phyloP scores from a whole-genome alignment of 1,140 invertebrate species.

The Mamestra configurata region DNA sequence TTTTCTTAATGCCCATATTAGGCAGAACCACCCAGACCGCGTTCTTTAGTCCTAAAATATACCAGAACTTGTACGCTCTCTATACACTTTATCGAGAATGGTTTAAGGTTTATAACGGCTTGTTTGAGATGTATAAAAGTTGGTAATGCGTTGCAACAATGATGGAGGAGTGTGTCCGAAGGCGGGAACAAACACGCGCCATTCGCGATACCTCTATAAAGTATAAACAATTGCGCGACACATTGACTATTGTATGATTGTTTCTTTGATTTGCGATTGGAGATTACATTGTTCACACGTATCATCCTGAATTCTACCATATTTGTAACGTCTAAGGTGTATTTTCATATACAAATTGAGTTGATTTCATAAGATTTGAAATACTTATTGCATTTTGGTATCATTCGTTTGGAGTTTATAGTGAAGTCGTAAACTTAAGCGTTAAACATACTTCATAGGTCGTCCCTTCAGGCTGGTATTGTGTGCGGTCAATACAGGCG shows the following conservation, averaged over 20 bases:
- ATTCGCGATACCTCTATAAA: conserved; percentile 19
- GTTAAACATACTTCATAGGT: conserved; percentile 26
- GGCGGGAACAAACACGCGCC: conserved; percentile 55
- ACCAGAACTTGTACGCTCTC: background rate
- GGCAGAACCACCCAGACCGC: conserved; percentile 7
- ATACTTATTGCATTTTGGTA: background rate
- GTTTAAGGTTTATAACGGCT: background rate
- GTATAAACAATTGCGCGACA: conserved; percentile 59
- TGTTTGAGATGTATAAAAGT: background rate
- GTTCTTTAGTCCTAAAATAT: background rate
- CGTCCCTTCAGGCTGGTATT: conserved; percentile 2
- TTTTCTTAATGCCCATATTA: conserved; percentile 28
- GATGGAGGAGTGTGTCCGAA: conserved; percentile 63
- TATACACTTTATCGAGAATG: background rate
- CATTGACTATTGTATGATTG: conserved; percentile 58
- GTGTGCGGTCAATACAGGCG: background rate
- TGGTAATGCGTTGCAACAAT: conserved; percentile 54
- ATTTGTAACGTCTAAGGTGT: background rate
- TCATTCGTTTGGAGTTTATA: conserved; percentile 9
- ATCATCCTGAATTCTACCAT: background rate
- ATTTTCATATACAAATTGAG: background rate
- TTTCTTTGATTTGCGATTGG: conserved; percentile 55
- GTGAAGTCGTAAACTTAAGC: conserved; percentile 2
- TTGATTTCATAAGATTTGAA: background rate
- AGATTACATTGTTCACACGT: conserved; percentile 36